These are phyloP conservation scores for Gymnobelideus leadbeateri DNA, from an alignment of 2,113 vertebrate genomes.

Conservation along the genomic window DNA sequence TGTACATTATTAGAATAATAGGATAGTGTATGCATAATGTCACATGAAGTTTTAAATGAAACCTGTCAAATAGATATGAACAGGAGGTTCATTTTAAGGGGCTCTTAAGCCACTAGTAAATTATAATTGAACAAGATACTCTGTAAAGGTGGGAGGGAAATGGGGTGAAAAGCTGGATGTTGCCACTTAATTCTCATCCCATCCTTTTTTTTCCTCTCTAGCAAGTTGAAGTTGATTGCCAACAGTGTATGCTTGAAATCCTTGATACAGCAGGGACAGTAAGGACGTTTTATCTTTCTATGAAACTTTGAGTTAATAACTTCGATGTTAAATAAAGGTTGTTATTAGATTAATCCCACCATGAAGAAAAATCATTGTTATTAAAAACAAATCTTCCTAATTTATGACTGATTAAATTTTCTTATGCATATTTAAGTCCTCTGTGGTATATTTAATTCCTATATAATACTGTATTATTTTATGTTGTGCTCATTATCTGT, in stretches of 20 bases:
- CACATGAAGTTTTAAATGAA: neutral
- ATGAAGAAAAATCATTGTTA: neutral
- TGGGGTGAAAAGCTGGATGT: slow-evolving; percentile 31
- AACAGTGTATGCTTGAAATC: slow-evolving; percentile 99
- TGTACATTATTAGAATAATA: neutral
- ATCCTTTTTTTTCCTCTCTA: slow-evolving; percentile 74
- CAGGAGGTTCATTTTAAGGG: neutral
- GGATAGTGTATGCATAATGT: neutral
- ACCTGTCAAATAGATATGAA: neutral
- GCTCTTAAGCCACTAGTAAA: slow-evolving; percentile 15
- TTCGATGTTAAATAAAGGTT: slow-evolving; percentile 18
- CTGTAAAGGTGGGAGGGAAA: slow-evolving; percentile 19
- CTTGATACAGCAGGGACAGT: slow-evolving; percentile 99
- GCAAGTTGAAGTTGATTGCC: slow-evolving; percentile 99
- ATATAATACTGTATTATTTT: slow-evolving; percentile 17
- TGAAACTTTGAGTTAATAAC: neutral
- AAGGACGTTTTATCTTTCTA: slow-evolving; percentile 79
- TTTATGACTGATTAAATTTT: slow-evolving; percentile 49
- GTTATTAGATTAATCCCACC: slow-evolving; percentile 34
- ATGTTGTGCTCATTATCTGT: slow-evolving; percentile 20
- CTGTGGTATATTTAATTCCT: slow-evolving; percentile 19
- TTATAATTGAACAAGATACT: neutral
- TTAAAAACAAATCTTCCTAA: slow-evolving; percentile 45
- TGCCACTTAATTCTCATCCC: neutral
- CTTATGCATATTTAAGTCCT: neutral